These are phyloP conservation scores for Fissipunctia ypsillon DNA, from an alignment of 2,888 invertebrate genomes.

Conservation along the genomic window DNA sequence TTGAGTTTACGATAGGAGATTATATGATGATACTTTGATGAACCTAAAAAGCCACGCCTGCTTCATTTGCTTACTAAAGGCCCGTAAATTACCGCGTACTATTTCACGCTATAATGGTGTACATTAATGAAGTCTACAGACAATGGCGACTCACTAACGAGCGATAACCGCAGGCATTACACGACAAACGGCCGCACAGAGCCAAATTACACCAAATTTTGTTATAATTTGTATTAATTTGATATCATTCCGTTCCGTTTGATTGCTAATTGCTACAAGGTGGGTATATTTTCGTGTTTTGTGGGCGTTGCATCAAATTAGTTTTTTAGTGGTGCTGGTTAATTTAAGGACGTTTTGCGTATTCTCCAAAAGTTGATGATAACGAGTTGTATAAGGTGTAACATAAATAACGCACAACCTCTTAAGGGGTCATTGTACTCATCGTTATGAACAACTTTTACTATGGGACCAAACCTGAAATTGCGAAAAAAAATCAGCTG, in stretches of 20 bases:
- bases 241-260: conserved; percentile 51
- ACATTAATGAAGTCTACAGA: conserved; percentile 72
- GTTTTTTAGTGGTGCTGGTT: background rate
- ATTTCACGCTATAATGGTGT: conserved; percentile 59
- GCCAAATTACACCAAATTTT: conserved; percentile 70
- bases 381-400: too few relatives aligned
- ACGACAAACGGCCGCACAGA: conserved; percentile 65
- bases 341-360: background rate
- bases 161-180: conserved; percentile 73
- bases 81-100: conserved; percentile 55
- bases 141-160: conserved; percentile 74
- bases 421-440: too few relatives aligned
- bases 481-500: too few relatives aligned
- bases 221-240: conserved; percentile 65
- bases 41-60: conserved; percentile 4
- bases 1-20: background rate
- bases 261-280: conserved; percentile 39
- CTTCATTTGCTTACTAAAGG: conserved; percentile 46
- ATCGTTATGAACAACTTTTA: too few relatives aligned
- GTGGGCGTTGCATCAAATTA: background rate
- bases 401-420: too few relatives aligned
- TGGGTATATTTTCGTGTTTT: conserved; percentile 21
- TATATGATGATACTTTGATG: background rate
- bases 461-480: too few relatives aligned
- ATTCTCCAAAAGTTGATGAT: background rate